phyloP scores from a whole-genome alignment of 2,113 vertebrate species.

The Ophthalmotilapia sp. region DNA sequence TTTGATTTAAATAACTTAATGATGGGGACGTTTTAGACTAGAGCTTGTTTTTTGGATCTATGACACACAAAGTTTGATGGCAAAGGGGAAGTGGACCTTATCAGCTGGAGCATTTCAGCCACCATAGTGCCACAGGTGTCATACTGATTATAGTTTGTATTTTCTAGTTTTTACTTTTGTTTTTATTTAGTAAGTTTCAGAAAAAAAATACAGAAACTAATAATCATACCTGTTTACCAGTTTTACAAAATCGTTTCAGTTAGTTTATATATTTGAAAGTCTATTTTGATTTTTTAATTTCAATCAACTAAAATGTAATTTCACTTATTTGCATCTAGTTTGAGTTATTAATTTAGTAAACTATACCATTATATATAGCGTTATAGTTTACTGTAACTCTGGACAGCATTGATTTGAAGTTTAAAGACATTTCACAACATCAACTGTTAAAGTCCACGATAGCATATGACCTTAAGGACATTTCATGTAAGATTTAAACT shows the following conservation, averaged over 20 bases:
- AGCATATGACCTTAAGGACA: not conserved
- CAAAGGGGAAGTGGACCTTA: not conserved
- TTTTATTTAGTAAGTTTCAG: not conserved
- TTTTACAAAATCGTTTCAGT: fast-evolving
- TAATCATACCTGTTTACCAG: not conserved
- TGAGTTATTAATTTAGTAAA: not conserved
- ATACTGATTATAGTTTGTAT: not conserved
- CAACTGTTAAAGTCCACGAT: fast-evolving
- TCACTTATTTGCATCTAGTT: not conserved
- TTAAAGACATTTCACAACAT: not conserved
- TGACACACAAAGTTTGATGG: not conserved
- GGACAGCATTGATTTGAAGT: not conserved
- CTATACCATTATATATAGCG: not conserved
- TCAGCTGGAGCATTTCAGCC: not conserved
- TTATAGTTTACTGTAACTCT: not conserved
- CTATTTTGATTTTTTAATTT: not conserved
- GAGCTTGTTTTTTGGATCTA: not conserved
- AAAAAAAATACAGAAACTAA: not conserved
- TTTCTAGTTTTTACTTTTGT: not conserved
- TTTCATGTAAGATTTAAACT: not conserved
- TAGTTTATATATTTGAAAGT: not conserved
- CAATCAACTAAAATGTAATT: not conserved
- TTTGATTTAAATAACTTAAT: not conserved
- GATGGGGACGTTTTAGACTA: not conserved
- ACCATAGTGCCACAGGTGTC: not conserved